Evolutionary conservation across 2,888 invertebrate species (phyloP).

Genomic region (Norana najaformis): DNA sequence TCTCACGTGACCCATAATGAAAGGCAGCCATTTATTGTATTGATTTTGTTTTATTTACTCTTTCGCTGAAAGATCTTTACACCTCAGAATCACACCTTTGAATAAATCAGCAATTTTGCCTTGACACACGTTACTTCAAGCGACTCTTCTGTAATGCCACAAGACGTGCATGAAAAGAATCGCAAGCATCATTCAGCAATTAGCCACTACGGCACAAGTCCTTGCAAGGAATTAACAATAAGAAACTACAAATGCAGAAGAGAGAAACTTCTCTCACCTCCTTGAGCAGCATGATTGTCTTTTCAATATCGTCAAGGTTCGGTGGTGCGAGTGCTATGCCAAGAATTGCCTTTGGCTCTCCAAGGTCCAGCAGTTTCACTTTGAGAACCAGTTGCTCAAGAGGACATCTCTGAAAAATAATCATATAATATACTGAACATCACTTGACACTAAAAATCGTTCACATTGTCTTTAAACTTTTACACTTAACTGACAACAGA

Average conservation of each 20-base stretch:
- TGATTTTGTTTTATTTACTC: background rate
- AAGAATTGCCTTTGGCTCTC: constrained; percentile 77
- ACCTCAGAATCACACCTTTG: background rate
- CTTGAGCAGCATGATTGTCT: constrained; percentile 82
- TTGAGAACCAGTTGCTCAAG: constrained; percentile 79
- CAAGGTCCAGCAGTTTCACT: constrained; percentile 80
- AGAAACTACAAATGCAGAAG: background rate
- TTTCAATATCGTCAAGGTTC: constrained; percentile 77
- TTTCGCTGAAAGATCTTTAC: background rate
- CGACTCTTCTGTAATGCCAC: background rate
- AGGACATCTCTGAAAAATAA: constrained; percentile 71
- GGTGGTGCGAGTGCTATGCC: constrained; percentile 86
- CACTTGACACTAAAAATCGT: too few species aligned
- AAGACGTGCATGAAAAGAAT: too few species aligned
- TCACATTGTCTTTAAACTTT: background rate
- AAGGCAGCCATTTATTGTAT: background rate
- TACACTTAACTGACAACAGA: background rate
- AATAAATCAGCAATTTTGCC: background rate
- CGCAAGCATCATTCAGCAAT: background rate
- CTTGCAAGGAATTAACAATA: background rate
- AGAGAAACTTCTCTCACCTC: constrained; percentile 61
- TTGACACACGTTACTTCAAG: background rate
- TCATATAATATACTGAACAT: background rate
- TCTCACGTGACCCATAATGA: background rate
- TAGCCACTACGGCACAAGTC: background rate